Evolutionary conservation across 2,113 vertebrate genomes (phyloP).

Genomic region (Chelonoidis abingdonii): DNA sequence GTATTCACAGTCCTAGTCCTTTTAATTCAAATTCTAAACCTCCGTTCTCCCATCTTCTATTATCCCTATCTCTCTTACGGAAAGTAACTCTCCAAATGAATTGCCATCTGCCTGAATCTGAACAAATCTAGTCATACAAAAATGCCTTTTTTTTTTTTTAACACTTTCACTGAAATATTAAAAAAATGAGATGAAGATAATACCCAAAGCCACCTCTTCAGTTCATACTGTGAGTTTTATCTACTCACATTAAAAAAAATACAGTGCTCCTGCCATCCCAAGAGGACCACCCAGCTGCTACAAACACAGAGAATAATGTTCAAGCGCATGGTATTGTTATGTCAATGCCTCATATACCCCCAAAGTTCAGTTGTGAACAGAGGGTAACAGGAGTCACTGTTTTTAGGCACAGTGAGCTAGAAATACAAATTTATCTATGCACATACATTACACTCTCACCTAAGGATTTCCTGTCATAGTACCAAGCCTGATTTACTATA

Average conservation of each 20-base stretch:
- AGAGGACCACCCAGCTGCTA: not conserved
- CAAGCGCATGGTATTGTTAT: rapidly evolving
- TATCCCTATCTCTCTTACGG: not conserved
- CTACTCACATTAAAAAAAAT: not conserved
- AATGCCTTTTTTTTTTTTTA: rapidly evolving
- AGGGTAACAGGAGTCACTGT: not conserved
- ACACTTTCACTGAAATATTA: not conserved
- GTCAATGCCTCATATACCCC: not conserved
- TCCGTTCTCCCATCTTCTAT: not conserved
- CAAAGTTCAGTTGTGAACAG: not conserved
- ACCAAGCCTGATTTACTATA: not conserved
- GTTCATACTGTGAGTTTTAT: not conserved
- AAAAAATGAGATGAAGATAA: not conserved
- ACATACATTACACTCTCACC: not conserved
- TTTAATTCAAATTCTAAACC: not conserved
- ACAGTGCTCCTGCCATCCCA: not conserved
- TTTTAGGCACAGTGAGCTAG: not conserved
- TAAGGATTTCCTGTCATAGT: constrained; percentile 13
- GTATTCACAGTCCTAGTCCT: not conserved
- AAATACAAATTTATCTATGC: not conserved
- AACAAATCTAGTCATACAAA: not conserved
- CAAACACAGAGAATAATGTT: not conserved
- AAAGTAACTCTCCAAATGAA: not conserved
- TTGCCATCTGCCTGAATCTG: not conserved
- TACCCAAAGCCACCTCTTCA: not conserved